Base-by-base conservation (phyloP, 1,140 invertebrate species). In the Steinernema khuongi region DNA sequence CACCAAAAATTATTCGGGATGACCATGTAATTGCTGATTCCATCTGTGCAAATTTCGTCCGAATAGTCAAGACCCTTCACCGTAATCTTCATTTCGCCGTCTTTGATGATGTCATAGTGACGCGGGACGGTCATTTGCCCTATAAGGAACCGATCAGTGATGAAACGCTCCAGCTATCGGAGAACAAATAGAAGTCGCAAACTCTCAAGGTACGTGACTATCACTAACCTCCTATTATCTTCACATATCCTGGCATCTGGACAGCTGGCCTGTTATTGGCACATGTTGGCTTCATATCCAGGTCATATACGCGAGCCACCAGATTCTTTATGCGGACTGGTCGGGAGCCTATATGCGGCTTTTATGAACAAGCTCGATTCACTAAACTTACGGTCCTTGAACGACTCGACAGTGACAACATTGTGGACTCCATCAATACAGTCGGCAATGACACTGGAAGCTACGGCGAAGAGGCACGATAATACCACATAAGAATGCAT, bases 81-180 rank as follows among this genome's bases (percentile, higher is more conserved):
- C 1, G 79, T 80, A 43, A 80, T 67, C 28, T 43, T 68, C 30
- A 80, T 36, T 29, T 60, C 72, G 7, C 79, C 81, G 22, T 77
- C 66, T 44, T 80, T 76, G 2, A 81, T 30, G 14, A 80, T 33
- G 31, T 80, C 81, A 67, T 81, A 80, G 31, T 81, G 71, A 33
- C 69, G 33, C 4, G 79, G 79, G 1, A 79, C 78, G 19, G 36
- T 73, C 36, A 79, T 31, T 77, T 81, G 67, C 28, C 78, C 78
- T 79, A 67, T 67, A 22, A 19, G 77, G n/a, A 78, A 67, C 44
- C 17, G 26, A 70, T 44, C 60, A 70, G 74, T 50, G 41, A 36
- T n/a, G n/a, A 0, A 68, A 11, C 26, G 36, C 19, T 43, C 1
- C 1, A 71, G 30, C 29, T 18, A 11, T 28, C 4, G 30, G 4